Evolutionary conservation across 2,113 vertebrate species (phyloP).

Genomic region (Lophotis ruficrista): DNA sequence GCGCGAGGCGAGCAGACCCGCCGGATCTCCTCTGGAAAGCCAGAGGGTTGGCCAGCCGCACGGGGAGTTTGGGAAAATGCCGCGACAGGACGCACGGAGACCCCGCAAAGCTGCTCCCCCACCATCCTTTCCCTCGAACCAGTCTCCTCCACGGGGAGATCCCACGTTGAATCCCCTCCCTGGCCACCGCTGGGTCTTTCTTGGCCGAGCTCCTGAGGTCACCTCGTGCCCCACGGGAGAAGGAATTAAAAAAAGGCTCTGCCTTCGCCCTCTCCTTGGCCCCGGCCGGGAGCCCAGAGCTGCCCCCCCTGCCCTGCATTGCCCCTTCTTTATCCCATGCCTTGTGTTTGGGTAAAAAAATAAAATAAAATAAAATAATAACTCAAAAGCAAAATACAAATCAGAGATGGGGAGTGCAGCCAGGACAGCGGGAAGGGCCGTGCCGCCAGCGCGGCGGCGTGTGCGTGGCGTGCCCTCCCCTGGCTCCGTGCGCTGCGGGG

Average conservation of each 20-base stretch:
- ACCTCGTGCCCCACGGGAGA: fast-evolving
- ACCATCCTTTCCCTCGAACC: not conserved
- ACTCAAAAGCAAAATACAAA: not conserved
- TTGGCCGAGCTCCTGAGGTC: not conserved
- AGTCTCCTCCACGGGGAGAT: not conserved
- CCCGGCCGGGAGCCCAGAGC: not conserved
- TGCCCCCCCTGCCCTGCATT: not conserved
- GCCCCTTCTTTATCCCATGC: slow-evolving; percentile 22
- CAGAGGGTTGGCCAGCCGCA: fast-evolving
- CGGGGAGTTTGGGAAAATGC: not conserved
- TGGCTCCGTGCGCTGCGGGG: not conserved
- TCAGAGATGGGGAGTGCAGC: not conserved
- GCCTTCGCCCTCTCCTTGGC: not conserved
- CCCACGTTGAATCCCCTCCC: not conserved
- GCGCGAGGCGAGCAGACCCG: not conserved
- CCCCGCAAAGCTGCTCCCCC: not conserved
- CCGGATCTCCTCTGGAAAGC: fast-evolving
- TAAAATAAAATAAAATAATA: not conserved
- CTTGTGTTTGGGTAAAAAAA: not conserved
- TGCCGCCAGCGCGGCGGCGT: fast-evolving
- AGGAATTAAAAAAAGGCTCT: not conserved
- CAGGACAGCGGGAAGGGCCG: not conserved
- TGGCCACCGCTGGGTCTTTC: not conserved
- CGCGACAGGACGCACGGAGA: not conserved
- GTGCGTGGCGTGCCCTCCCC: not conserved